A percentile compares a stretch with the other conserved stretches of the same genome.
Evolutionary conservation across 2,113 vertebrate genomes (phyloP).

Genomic region (Coptodon rendalli): DNA sequence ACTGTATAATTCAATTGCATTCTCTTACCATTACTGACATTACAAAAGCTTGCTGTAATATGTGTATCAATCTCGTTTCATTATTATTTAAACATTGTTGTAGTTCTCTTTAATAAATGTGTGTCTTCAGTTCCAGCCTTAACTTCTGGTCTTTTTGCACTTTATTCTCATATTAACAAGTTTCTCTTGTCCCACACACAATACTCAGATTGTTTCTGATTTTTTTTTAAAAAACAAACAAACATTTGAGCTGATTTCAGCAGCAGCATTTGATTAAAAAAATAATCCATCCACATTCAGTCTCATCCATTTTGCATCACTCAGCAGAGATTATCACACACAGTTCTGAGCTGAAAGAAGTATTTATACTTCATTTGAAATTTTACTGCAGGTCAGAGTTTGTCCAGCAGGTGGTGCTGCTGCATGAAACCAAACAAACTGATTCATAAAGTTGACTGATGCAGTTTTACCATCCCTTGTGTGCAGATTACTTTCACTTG

Average conservation of each 20-base stretch:
- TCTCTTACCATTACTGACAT: too few species aligned
- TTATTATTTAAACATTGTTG: too few species aligned
- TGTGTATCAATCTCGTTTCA: too few species aligned
- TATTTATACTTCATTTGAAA: not conserved
- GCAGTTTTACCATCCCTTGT: not conserved
- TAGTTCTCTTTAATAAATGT: not conserved
- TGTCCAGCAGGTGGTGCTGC: not conserved
- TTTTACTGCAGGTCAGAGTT: not conserved
- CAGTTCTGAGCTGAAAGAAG: not conserved
- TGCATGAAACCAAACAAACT: not conserved
- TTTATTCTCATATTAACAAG: not conserved
- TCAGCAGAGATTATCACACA: not conserved
- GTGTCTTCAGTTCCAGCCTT: not conserved
- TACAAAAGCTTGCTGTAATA: too few species aligned
- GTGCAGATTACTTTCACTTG: not conserved
- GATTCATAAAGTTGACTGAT: not conserved
- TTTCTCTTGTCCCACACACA: not conserved
- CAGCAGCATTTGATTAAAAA: accelerated
- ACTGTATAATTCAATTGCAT: too few species aligned
- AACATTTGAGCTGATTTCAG: accelerated
- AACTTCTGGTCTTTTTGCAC: not conserved
- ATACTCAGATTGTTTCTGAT: not conserved
- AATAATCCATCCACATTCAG: not conserved
- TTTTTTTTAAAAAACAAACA: not conserved
- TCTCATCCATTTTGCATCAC: accelerated